Percentiles rank a stretch among this genome's conserved stretches.
Conservation (phyloP, 2,888 invertebrate species). For the Drosophila siamana region DNA sequence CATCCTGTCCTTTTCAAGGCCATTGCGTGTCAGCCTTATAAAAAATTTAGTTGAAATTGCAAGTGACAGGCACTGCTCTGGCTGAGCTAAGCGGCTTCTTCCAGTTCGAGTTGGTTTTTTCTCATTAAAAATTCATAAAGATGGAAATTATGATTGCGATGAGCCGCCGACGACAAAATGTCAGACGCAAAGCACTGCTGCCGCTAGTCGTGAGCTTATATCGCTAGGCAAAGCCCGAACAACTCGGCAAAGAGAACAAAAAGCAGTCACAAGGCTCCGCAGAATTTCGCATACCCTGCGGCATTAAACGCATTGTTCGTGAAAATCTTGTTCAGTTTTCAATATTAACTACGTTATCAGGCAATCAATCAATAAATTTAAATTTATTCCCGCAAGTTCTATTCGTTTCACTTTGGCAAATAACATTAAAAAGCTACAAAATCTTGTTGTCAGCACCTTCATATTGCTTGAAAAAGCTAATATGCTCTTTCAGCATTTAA, state of each 20-base stretch:
- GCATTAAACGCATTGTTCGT: background rate
- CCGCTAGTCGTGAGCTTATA: constrained; percentile 24
- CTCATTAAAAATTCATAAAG: constrained; percentile 82
- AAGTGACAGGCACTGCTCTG: constrained; percentile 64
- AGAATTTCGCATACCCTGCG: constrained; percentile 23
- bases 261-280: background rate
- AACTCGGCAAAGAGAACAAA: background rate
- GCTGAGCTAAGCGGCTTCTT: constrained; percentile 43
- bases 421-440: background rate
- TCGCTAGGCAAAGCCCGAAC: constrained; percentile 9
- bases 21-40: constrained; percentile 63
- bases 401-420: background rate
- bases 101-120: constrained; percentile 60
- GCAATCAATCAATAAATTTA: background rate
- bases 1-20: constrained; percentile 57
- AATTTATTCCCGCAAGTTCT: background rate
- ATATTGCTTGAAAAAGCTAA: background rate
- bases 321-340: background rate
- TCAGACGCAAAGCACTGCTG: constrained; percentile 58
- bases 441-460: background rate
- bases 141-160: constrained; percentile 81
- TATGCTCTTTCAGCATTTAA: background rate
- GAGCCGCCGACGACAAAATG: constrained; percentile 76
- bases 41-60: constrained; percentile 74
- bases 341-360: background rate